A percentile compares a stretch with the other conserved stretches of the same genome.
phyloP scores from a whole-genome alignment of 2,113 vertebrate species.

The Scomber colias region DNA sequence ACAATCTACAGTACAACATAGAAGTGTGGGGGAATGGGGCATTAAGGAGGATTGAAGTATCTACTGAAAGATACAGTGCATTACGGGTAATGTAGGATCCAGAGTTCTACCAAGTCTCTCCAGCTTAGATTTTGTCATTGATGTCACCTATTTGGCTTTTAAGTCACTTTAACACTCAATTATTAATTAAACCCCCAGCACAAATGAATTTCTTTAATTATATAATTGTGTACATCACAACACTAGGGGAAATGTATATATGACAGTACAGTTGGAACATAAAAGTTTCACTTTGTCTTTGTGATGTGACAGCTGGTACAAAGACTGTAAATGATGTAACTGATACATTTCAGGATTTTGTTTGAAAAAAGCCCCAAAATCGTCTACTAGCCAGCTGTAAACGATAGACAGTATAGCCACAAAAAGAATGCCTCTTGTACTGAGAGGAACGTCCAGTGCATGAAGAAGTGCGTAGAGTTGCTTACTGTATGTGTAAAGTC shows the following conservation, averaged over 20 bases:
- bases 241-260: too few relatives aligned
- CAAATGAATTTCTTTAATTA: background rate
- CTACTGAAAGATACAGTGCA: too few relatives aligned
- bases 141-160: background rate
- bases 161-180: background rate
- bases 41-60: too few relatives aligned
- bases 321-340: background rate
- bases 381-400: slow-evolving; percentile 22
- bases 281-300: background rate
- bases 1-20: too few relatives aligned
- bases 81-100: too few relatives aligned
- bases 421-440: slow-evolving; percentile 28
- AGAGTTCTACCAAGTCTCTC: too few relatives aligned
- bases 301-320: background rate
- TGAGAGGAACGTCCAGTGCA: slow-evolving; percentile 34
- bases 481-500: slow-evolving; percentile 46
- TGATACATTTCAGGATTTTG: background rate
- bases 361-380: slow-evolving; percentile 12
- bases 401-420: slow-evolving; percentile 18
- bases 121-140: too few relatives aligned
- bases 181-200: background rate
- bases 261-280: too few relatives aligned
- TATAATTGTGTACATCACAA: background rate
- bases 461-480: slow-evolving; percentile 16
- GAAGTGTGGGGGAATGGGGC: too few relatives aligned